phyloP scores from a whole-genome alignment of 2,113 vertebrate species.

The rabbit (Oryctolagus cuniculus) region DNA sequence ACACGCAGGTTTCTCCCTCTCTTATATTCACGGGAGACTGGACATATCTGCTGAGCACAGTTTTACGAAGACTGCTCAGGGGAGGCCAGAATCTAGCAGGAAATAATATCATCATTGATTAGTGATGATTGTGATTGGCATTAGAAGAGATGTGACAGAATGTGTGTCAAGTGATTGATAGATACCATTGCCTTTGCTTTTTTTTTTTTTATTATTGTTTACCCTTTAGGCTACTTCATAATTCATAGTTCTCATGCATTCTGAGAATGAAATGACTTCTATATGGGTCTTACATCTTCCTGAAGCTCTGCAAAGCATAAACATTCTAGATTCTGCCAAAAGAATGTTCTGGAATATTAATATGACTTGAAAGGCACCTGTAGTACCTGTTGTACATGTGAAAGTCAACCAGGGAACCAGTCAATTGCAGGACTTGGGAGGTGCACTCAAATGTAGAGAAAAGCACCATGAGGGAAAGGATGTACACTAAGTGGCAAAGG shows the following conservation, averaged over 20 bases:
- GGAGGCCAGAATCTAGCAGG: background rate
- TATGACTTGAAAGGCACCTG: background rate
- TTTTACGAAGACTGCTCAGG: background rate
- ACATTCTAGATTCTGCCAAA: background rate
- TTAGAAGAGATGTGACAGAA: background rate
- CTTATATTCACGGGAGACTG: background rate
- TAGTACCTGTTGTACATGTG: background rate
- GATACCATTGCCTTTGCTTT: background rate
- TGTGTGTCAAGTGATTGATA: background rate
- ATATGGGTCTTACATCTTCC: background rate
- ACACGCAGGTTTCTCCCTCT: background rate
- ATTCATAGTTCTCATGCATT: background rate
- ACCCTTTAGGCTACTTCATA: background rate
- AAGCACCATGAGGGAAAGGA: background rate
- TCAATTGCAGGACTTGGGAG: background rate
- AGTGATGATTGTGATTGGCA: background rate
- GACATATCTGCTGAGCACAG: background rate
- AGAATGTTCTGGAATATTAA: background rate
- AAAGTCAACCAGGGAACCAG: background rate
- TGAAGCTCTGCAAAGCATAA: background rate
- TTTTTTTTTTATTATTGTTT: background rate
- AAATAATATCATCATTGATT: background rate
- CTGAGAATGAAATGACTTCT: background rate
- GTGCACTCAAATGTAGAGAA: background rate
- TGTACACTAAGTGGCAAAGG: background rate